phyloP scores from a whole-genome alignment of 2,888 invertebrate species.

The Eristalinus aeneus region DNA sequence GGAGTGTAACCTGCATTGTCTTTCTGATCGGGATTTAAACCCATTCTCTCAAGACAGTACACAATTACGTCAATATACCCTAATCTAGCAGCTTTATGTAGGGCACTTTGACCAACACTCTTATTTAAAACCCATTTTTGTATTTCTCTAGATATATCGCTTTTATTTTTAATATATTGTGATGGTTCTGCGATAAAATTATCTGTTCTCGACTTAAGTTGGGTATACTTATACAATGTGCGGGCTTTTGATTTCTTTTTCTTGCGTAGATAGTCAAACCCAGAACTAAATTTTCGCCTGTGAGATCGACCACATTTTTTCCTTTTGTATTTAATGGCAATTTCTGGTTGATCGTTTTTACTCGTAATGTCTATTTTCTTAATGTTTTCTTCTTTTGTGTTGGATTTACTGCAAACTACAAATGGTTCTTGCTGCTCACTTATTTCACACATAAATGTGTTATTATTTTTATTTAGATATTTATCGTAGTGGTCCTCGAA shows the following conservation, averaged over 20 bases:
- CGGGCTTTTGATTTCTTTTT: conserved; percentile 87
- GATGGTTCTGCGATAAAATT: conserved; percentile 6
- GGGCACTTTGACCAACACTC: conserved; percentile 94
- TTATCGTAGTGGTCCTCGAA: conserved; percentile 79
- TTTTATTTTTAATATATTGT: conserved; percentile 76
- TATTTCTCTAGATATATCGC: conserved; percentile 92
- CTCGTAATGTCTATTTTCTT: background rate
- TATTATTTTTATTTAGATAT: conserved; percentile 71
- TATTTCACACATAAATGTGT: background rate
- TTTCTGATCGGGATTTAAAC: conserved; percentile 90
- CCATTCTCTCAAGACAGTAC: conserved; percentile 93
- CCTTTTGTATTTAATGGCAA: conserved; percentile 67
- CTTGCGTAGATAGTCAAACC: conserved; percentile 93
- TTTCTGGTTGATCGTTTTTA: background rate
- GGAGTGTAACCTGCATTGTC: conserved; percentile 97
- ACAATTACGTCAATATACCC: conserved; percentile 95
- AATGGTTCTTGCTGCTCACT: background rate
- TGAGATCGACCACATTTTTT: conserved; percentile 75
- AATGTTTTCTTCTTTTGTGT: background rate
- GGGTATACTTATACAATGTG: conserved; percentile 33
- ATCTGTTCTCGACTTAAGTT: conserved; percentile 20
- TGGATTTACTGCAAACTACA: background rate
- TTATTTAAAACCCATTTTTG: conserved; percentile 96
- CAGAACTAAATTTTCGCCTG: conserved; percentile 80
- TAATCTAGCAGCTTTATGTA: conserved; percentile 94